phyloP scores from a whole-genome alignment of 2,113 vertebrate genomes.

The Pleuronectes platessa region DNA sequence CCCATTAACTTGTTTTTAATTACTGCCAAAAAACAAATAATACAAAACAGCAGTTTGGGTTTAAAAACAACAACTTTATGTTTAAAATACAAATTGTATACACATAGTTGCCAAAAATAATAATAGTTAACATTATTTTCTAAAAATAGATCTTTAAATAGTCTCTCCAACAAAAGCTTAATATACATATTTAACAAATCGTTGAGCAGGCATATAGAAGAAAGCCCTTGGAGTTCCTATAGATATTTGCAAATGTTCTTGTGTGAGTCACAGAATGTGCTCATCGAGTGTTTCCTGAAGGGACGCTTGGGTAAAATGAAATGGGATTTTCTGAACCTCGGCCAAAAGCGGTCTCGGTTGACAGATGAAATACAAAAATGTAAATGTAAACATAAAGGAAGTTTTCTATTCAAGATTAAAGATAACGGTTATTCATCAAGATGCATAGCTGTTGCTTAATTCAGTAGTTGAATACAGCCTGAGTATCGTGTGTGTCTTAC shows the following conservation, averaged over 20 bases:
- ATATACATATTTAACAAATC: slow-evolving; percentile 83
- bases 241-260: slow-evolving; percentile 10
- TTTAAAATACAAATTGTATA: slow-evolving; percentile 69
- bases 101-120: slow-evolving; percentile 64
- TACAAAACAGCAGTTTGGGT: slow-evolving; percentile 32
- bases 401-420: slow-evolving; percentile 35
- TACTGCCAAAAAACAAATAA: slow-evolving; percentile 26
- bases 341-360: not conserved
- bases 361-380: slow-evolving; percentile 20
- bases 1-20: not conserved
- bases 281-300: slow-evolving; percentile 15
- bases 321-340: slow-evolving; percentile 23
- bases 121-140: slow-evolving; percentile 75
- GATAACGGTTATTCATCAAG: slow-evolving; percentile 45
- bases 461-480: slow-evolving; percentile 79
- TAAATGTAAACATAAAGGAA: slow-evolving; percentile 31
- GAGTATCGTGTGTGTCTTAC: slow-evolving; percentile 60
- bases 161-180: slow-evolving; percentile 81
- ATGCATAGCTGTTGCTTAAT: slow-evolving; percentile 66
- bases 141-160: slow-evolving; percentile 88
- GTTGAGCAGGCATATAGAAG: slow-evolving; percentile 65
- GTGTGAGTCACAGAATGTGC: slow-evolving; percentile 56
- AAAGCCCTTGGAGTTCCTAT: slow-evolving; percentile 38
- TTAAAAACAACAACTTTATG: slow-evolving; percentile 70
- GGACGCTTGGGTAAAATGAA: slow-evolving; percentile 5